Evolutionary conservation across 1,140 invertebrate species (phyloP), one percentile per base, ranked within the genome.

Genomic region (Cheumatopsyche charites): DNA sequence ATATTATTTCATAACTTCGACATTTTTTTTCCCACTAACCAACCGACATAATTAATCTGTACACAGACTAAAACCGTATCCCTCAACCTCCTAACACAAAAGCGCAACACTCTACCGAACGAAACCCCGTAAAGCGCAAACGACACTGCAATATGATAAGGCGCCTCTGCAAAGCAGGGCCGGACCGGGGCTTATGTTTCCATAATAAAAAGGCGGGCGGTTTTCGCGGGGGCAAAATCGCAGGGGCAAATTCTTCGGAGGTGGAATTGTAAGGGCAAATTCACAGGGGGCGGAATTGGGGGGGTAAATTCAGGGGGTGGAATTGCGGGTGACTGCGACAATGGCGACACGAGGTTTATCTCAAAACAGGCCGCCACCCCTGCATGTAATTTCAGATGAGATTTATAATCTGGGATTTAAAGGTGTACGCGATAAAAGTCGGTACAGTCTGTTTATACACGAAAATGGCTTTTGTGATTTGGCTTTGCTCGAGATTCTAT

Each of bases 401-500:
- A 75, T 75, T 75, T 75, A 75, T 75, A 75, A 75, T 75, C 74
- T 73, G 67, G 74, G 74, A 75, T 75, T 75, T 75, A 70, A 75
- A 75, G 73, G 73, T 75, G 73, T 70, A 72, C 49, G 70, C 70
- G 70, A 75, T 75, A 75, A 75, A 75, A 75, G 65, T 75, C 58
- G 63, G 67, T 75, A 69, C 52, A 70, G 70, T 52, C 12, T 11
- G 41, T 43, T 43, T 63, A 61, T 26, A 25, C 21, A 21, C 2
- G 72, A 43, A 41, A 36, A 36, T 36, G 29, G 29, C 9, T 36
- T 36, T 36, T 36, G 29, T 3, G 9, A 36, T 36, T n/a, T n/a
- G n/a, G n/a, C n/a, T n/a, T n/a, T n/a, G n/a, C n/a, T n/a, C n/a
- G n/a, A n/a, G n/a, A n/a, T n/a, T n/a, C n/a, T n/a, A n/a, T n/a